A percentile compares a stretch with the other conserved stretches of the same genome.
Evolutionary conservation across 2,113 vertebrate species (phyloP).

Genomic region (Telmatochromis sp.): DNA sequence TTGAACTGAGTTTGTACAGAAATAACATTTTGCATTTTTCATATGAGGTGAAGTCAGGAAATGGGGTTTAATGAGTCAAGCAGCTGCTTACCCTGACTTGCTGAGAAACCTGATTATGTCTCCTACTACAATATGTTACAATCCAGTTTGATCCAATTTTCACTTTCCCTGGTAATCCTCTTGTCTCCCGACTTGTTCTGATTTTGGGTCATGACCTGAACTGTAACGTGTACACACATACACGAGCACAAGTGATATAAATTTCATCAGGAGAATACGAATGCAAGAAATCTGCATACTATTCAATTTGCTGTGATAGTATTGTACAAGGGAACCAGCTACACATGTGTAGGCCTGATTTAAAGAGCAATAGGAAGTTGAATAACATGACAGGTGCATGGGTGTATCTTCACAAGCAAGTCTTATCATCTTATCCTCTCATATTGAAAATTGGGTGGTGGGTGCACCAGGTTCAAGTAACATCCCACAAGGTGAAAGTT

Average conservation of each 20-base stretch:
- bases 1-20: background rate
- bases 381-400: background rate
- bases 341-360: background rate
- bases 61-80: background rate
- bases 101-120: background rate
- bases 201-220: background rate
- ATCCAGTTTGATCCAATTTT: background rate
- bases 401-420: background rate
- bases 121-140: background rate
- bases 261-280: background rate
- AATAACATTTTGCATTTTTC: background rate
- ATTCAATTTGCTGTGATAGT: background rate
- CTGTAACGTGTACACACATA: background rate
- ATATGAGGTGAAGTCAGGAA: background rate
- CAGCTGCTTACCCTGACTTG: background rate
- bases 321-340: background rate
- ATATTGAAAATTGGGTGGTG: too few relatives aligned
- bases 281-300: background rate
- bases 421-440: background rate
- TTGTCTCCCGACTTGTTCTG: background rate
- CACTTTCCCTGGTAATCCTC: background rate
- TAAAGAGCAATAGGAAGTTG: background rate
- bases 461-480: too few relatives aligned
- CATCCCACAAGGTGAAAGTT: accelerated
- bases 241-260: background rate